A percentile compares a stretch with the other conserved stretches of the same genome.
phyloP scores from a whole-genome alignment of 1,140 invertebrate genomes.

The Hesperophylax magnus region DNA sequence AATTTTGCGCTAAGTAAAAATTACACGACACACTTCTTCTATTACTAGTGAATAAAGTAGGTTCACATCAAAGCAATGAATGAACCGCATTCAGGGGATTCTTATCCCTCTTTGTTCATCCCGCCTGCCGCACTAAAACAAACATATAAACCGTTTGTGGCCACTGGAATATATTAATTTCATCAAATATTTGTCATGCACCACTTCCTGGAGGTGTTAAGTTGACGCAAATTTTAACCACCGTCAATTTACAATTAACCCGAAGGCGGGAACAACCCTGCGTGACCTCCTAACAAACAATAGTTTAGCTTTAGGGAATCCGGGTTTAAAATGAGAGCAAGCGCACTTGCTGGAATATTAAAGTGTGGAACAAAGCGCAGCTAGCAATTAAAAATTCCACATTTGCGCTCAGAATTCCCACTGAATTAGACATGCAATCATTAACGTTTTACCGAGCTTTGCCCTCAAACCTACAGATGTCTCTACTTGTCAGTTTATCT shows the following conservation, averaged over 20 bases:
- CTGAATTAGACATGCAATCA: slow-evolving; percentile 44
- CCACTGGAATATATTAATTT: too few relatives aligned
- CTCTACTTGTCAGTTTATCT: slow-evolving; percentile 2
- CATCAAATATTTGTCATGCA: too few relatives aligned
- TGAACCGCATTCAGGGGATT: too few relatives aligned
- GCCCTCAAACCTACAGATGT: slow-evolving; percentile 12
- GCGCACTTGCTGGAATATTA: slow-evolving; percentile 14
- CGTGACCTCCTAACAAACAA: neutral
- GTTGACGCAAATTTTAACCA: neutral
- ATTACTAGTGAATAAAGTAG: too few relatives aligned
- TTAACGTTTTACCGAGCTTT: slow-evolving; percentile 25
- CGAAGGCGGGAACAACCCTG: neutral
- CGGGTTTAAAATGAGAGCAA: neutral
- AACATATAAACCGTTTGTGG: too few relatives aligned
- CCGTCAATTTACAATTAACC: neutral
- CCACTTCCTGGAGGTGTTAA: neutral
- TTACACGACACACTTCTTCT: too few relatives aligned
- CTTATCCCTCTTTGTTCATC: too few relatives aligned
- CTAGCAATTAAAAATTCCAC: slow-evolving; percentile 33
- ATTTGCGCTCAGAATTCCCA: slow-evolving; percentile 6
- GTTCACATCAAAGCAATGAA: too few relatives aligned
- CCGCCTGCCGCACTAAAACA: too few relatives aligned
- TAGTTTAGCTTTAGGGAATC: neutral
- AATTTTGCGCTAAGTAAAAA: too few relatives aligned
- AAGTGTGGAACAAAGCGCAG: slow-evolving; percentile 10